phyloP scores from a whole-genome alignment of 2,888 invertebrate genomes.

The Liodrosophila aerea region DNA sequence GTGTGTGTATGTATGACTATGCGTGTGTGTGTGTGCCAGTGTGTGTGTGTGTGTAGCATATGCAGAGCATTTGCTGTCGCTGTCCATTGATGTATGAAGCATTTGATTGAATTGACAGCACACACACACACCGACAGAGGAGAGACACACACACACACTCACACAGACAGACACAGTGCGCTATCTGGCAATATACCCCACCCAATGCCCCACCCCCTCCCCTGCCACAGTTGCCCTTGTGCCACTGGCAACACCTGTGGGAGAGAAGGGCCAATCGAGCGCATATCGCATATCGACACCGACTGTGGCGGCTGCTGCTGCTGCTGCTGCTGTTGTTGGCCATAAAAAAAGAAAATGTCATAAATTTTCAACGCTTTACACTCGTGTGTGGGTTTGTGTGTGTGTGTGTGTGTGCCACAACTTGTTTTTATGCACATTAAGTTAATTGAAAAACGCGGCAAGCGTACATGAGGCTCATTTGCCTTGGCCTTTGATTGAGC shows the following conservation, averaged over 20 bases:
- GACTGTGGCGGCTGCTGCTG: conserved; percentile 45
- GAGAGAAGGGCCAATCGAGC: conserved; percentile 61
- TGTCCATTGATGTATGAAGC: conserved; percentile 76
- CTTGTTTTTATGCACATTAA: conserved; percentile 66
- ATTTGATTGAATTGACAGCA: conserved; percentile 77
- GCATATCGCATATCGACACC: conserved; percentile 66
- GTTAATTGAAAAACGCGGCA: conserved; percentile 72
- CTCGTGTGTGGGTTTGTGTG: conserved; percentile 1
- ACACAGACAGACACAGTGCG: conserved; percentile 6
- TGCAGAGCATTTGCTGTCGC: conserved; percentile 38
- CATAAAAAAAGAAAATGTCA: conserved; percentile 74
- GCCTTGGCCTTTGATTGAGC: conserved; percentile 56
- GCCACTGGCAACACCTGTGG: conserved; percentile 35
- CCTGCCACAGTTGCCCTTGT: neutral
- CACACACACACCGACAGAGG: conserved; percentile 27
- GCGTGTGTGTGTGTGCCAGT: too few species aligned
- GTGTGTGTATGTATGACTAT: too few species aligned
- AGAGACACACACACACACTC: conserved; percentile 10
- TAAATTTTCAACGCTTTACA: conserved; percentile 65
- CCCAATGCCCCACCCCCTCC: neutral
- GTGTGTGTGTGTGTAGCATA: conserved; percentile 7
- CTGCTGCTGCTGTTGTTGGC: conserved; percentile 46
- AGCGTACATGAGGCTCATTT: conserved; percentile 55
- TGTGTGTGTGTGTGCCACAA: conserved; percentile 10
- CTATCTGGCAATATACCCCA: neutral